Evolutionary conservation across 1,140 invertebrate species (phyloP).

Genomic region (Tetraneura akinire): DNA sequence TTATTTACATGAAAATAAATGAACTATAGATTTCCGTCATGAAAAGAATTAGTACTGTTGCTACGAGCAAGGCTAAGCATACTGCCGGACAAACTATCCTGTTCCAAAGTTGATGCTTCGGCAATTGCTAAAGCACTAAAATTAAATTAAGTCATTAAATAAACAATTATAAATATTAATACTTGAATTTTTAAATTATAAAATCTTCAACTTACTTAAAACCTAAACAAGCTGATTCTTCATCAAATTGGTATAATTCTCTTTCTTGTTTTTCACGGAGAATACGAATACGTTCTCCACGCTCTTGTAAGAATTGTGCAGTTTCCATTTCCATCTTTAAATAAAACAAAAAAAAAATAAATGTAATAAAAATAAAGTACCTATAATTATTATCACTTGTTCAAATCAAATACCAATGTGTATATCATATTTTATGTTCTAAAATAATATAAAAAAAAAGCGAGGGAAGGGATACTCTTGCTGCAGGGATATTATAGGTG

Average conservation of each 20-base stretch:
- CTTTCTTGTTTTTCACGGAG: conserved; percentile 86
- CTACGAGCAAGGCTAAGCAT: conserved; percentile 92
- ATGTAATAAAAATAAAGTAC: neutral
- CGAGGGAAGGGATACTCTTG: too few species aligned
- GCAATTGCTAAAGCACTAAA: conserved; percentile 83
- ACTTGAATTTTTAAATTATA: too few species aligned
- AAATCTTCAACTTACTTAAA: conserved; percentile 69
- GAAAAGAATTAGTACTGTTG: conserved; percentile 87
- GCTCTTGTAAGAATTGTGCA: conserved; percentile 85
- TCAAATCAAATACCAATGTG: too few species aligned
- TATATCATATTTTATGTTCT: too few species aligned
- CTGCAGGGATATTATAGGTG: too few species aligned
- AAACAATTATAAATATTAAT: neutral
- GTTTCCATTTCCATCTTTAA: conserved; percentile 86
- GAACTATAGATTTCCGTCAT: conserved; percentile 77
- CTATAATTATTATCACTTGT: neutral
- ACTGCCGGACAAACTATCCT: conserved; percentile 89
- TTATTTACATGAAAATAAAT: conserved; percentile 18
- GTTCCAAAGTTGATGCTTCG: conserved; percentile 82
- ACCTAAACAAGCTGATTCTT: conserved; percentile 87
- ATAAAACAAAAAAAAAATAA: neutral
- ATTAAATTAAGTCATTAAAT: conserved; percentile 56
- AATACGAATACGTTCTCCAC: conserved; percentile 81
- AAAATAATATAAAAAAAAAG: too few species aligned
- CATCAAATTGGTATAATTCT: conserved; percentile 91